Percentiles rank a stretch among this genome's conserved stretches.
These are phyloP conservation scores for Tragulus kanchil DNA, from an alignment of 2,113 vertebrate genomes.

Conservation along the genomic window DNA sequence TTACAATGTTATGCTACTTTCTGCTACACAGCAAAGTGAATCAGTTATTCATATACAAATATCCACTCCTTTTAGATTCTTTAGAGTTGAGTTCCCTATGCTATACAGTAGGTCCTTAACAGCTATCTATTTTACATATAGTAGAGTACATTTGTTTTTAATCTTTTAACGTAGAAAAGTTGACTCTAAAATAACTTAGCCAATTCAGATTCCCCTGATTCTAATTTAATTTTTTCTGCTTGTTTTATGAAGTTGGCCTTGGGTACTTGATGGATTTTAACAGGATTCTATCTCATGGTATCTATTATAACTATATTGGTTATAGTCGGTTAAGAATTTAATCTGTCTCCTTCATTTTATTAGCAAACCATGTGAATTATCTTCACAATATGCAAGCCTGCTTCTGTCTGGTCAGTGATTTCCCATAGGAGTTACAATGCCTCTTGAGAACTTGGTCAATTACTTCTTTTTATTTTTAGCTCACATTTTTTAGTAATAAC, in stretches of 20 bases:
- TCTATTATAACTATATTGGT: constrained; percentile 62
- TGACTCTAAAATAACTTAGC: constrained; percentile 23
- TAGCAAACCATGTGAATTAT: constrained; percentile 69
- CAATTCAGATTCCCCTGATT: constrained; percentile 9
- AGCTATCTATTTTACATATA: not conserved
- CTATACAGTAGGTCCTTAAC: not conserved
- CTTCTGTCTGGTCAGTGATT: constrained; percentile 61
- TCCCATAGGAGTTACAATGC: constrained; percentile 52
- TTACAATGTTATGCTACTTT: not conserved
- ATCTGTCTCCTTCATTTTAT: constrained; percentile 65
- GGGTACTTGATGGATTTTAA: constrained; percentile 52
- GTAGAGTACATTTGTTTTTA: not conserved
- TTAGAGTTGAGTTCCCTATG: not conserved
- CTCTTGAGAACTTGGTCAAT: constrained; percentile 68
- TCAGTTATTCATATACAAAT: not conserved
- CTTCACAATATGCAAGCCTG: constrained; percentile 41
- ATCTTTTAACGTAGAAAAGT: not conserved
- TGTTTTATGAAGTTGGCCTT: constrained; percentile 44
- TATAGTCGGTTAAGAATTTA: constrained; percentile 68
- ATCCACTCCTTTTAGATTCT: not conserved
- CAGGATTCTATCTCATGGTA: constrained; percentile 16
- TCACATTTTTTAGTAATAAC: constrained; percentile 68
- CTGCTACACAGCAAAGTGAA: not conserved
- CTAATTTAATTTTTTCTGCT: not conserved
- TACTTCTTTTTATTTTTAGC: constrained; percentile 68